Base-by-base conservation (phyloP, 1,140 invertebrate species). In the Ridgeia piscesae region DNA sequence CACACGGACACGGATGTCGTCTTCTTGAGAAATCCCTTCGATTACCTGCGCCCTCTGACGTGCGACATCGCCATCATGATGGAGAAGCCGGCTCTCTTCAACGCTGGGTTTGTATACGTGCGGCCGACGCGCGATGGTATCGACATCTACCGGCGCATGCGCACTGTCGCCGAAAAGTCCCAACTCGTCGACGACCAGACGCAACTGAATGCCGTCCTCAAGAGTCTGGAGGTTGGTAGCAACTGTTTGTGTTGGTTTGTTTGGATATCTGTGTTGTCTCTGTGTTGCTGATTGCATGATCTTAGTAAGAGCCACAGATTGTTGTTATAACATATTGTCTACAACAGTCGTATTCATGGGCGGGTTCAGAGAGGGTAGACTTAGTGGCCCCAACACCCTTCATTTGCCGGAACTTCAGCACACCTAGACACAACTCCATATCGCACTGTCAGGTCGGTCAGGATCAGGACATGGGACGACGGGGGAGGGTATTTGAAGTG, bases 101-200 rank as follows among this genome's bases (percentile, higher is more conserved):
- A 93, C 50, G 91, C 92, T 4, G 92, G 92, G 6, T 93, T 93
- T 88, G 21, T 93, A 31, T 42, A 89, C 34, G 50, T 93, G 6
- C 31, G 89, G 33, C 91, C 91, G 50, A 88, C 91, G 33, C 33
- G 88, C 33, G 31, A 92, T 33, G 35, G 88, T 6, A 88, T 58
- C 58, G 35, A 58, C 42, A 88, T 93, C 89, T 93, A 93, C 58
- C n/a, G 88, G 31, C 33, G 91, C 33, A 92, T 93, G 58, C 89
- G 91, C 33, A 34, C 21, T 50, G 77, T 91, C 27, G 90, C 93
- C n/a, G 91, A 21, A 27, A 50, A 50, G 58, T 35, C 33, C 34
- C 89, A 89, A 33, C 35, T 35, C 27, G 27, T 92, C 33, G 93
- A 93, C 77, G 93, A 93, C 93, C 93, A 93, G 89, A 34, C 89